phyloP scores from a whole-genome alignment of 2,888 invertebrate genomes.

The Drosophila demipolita region DNA sequence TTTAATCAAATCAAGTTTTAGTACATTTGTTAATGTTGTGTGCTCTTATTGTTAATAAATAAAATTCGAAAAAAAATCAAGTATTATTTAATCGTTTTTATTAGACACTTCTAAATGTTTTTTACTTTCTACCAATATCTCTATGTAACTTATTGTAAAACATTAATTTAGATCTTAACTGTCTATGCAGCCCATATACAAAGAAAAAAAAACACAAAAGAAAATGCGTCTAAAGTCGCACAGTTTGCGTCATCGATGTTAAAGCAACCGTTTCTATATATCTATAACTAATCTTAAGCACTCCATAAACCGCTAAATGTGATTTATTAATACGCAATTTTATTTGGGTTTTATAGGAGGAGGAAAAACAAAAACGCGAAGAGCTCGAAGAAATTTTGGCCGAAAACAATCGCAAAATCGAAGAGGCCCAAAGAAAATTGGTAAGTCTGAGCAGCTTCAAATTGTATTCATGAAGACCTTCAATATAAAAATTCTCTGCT shows the following conservation, averaged over 20 bases:
- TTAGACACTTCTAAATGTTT: conserved; percentile 76
- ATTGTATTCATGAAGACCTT: background rate
- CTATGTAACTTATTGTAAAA: conserved; percentile 69
- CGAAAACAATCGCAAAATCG: conserved; percentile 98
- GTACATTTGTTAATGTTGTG: conserved; percentile 76
- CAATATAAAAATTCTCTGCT: background rate
- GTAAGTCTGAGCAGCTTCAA: conserved; percentile 86
- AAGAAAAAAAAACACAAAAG: conserved; percentile 36
- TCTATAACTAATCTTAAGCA: conserved; percentile 58
- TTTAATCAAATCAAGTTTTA: conserved; percentile 52
- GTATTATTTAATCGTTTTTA: conserved; percentile 65
- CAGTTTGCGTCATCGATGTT: conserved; percentile 61
- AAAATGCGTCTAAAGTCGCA: conserved; percentile 47
- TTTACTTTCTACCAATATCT: conserved; percentile 67
- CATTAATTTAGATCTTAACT: conserved; percentile 63
- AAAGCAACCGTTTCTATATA: conserved; percentile 60
- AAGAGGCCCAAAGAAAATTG: conserved; percentile 98
- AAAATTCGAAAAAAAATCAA: conserved; percentile 37
- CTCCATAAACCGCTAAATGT: conserved; percentile 13
- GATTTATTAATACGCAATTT: conserved; percentile 62
- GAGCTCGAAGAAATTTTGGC: conserved; percentile 98
- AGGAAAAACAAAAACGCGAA: conserved; percentile 97
- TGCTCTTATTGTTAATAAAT: conserved; percentile 65
- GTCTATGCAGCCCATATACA: conserved; percentile 59
- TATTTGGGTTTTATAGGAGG: conserved; percentile 92